A percentile compares a stretch with the other conserved stretches of the same genome.
These are phyloP conservation scores for Paguma larvata DNA, from an alignment of 2,797 vertebrate species.

Conservation along the genomic window DNA sequence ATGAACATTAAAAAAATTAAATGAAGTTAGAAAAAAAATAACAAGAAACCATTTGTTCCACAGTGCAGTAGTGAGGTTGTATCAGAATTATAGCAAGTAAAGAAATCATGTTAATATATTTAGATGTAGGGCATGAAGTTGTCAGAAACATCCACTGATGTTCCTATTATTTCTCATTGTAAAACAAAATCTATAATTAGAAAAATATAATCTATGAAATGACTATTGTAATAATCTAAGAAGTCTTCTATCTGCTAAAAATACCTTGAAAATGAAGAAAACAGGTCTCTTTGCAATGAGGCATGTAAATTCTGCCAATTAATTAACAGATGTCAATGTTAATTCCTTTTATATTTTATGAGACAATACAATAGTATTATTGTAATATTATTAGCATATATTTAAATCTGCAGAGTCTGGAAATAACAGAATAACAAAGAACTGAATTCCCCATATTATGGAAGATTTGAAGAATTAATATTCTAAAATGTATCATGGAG, in stretches of 20 bases:
- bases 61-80: not conserved
- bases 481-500: not conserved
- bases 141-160: slow-evolving; percentile 34
- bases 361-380: slow-evolving; percentile 36
- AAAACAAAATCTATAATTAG: slow-evolving; percentile 62
- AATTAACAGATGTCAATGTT: slow-evolving; percentile 51
- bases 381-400: not conserved
- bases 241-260: slow-evolving; percentile 23
- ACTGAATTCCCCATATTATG: not conserved
- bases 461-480: slow-evolving; percentile 46
- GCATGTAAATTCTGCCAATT: slow-evolving; percentile 73
- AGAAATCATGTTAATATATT: not conserved
- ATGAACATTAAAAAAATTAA: too few relatives aligned
- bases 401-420: slow-evolving; percentile 29
- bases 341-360: slow-evolving; percentile 74
- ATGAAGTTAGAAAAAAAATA: too few relatives aligned
- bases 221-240: slow-evolving; percentile 64
- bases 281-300: slow-evolving; percentile 63
- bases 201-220: slow-evolving; percentile 75
- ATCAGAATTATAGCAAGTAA: not conserved
- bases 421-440: slow-evolving; percentile 59
- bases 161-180: slow-evolving; percentile 6
- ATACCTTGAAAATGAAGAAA: slow-evolving; percentile 58
- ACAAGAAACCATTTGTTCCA: not conserved
- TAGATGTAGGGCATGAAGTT: not conserved